Base-by-base conservation (phyloP, 2,113 vertebrate species). In the Caretta caretta region DNA sequence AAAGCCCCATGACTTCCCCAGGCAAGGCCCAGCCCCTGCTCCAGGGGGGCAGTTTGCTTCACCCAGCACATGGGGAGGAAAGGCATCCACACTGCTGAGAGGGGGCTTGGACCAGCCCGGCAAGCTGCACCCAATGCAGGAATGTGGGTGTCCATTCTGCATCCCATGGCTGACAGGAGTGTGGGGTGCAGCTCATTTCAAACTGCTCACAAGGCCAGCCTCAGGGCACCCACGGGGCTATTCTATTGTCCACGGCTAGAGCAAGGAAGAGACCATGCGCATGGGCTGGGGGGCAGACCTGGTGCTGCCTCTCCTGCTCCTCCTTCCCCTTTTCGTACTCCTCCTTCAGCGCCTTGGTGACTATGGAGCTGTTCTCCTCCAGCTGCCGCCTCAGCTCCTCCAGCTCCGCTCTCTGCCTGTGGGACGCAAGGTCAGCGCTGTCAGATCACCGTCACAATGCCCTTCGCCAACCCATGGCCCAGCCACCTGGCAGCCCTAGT, bases 251-350 rank as follows among this genome's bases (percentile, higher is more conserved):
- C 20, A 10, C 5, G 8, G 65, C n/a, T 9, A 5, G 53, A 27
- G 12, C 10, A 35, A 29, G 42, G 24, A 48, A 35, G 16, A 46
- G n/a, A 22, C 27, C 76, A 82, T 51, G 35, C 16, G 54, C 49
- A 11, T 10, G 56, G 46, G 46, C 20, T 0, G 8, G 69, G 31
- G 69, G 31, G 1, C 84, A 80, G 84, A 99, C 99, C 99, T 99
- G 99, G 95, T 99, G 99, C 25, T 98, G 94, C 85, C 97, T 97
- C 91, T 99, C 99, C 97, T 99, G 99, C 93, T 99, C 99, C 94
- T 99, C 99, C 49, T 98, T 93, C 89, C 95, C 98, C 97, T 98
- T 99, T n/a, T 99, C 97, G 4, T 99, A 98, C 96, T 99, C 99
- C 0, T 99, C 99, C 89, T 98, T 97, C 88, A 99, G 98, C 0